Conservation (phyloP, 2,113 vertebrate genomes). For the Oreochromis niloticus region DNA sequence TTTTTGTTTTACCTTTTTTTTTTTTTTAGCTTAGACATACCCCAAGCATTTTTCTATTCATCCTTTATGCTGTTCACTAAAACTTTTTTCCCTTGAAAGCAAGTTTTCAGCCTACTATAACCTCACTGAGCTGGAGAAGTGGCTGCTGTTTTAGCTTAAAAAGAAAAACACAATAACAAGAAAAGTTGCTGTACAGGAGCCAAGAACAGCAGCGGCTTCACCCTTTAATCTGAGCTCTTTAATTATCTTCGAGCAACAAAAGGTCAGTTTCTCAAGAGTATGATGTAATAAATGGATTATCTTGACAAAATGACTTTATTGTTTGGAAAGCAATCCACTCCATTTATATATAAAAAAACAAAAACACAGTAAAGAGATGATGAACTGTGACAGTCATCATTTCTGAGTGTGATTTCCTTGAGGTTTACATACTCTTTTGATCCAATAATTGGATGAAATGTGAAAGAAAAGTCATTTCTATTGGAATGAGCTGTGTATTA, state of each 20-base stretch:
- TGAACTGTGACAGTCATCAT: background rate
- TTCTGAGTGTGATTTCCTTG: background rate
- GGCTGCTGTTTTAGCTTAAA: background rate
- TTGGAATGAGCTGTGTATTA: background rate
- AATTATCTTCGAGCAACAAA: background rate
- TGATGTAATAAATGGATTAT: background rate
- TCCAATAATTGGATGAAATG: background rate
- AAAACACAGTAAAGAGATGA: background rate
- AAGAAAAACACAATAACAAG: background rate
- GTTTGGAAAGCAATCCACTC: background rate
- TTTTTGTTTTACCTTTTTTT: accelerated
- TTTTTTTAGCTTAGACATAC: background rate
- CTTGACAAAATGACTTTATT: background rate
- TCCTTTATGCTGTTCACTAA: background rate
- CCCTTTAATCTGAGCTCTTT: background rate
- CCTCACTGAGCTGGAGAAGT: background rate
- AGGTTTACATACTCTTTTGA: background rate
- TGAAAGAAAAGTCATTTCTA: background rate
- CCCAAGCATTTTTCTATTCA: background rate
- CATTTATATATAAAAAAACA: background rate
- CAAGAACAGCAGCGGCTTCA: background rate
- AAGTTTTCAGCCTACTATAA: background rate
- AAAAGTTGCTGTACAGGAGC: background rate
- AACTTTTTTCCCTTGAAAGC: background rate
- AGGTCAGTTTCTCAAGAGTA: background rate